phyloP scores from a whole-genome alignment of 2,113 vertebrate species.

The Phycodurus eques region DNA sequence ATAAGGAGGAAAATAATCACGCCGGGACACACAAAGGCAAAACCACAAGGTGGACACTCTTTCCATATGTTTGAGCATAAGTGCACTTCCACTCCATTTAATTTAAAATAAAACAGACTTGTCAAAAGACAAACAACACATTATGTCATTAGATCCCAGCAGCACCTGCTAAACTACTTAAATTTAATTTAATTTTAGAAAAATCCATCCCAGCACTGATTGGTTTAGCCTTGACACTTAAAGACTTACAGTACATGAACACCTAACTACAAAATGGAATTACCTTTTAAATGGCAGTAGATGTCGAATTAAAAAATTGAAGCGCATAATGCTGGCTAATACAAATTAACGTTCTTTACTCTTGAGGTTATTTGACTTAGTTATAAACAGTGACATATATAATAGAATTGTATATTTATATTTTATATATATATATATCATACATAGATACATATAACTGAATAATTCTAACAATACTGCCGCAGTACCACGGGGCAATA shows the following conservation, averaged over 20 bases:
- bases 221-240: slow-evolving; percentile 27
- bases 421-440: no score
- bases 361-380: not conserved
- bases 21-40: slow-evolving; percentile 57
- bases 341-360: not conserved
- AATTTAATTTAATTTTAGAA: slow-evolving; percentile 34
- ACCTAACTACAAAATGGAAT: not conserved
- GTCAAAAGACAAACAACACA: slow-evolving; percentile 12
- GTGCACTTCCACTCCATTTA: slow-evolving; percentile 43
- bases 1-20: slow-evolving; percentile 77
- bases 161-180: slow-evolving; percentile 36
- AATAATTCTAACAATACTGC: no score
- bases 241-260: slow-evolving; percentile 20
- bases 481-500: not conserved
- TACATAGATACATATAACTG: no score
- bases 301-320: not conserved
- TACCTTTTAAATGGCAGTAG: not conserved
- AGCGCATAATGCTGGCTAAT: not conserved
- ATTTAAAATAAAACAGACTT: slow-evolving; percentile 30
- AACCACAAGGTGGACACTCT: slow-evolving; percentile 60
- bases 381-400: not conserved
- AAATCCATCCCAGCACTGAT: slow-evolving; percentile 29
- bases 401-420: no score
- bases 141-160: slow-evolving; percentile 27
- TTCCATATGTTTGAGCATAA: slow-evolving; percentile 64